phyloP scores from a whole-genome alignment of 35 echinoderm and acorn worm species.

The Stichopus chloronotus region DNA sequence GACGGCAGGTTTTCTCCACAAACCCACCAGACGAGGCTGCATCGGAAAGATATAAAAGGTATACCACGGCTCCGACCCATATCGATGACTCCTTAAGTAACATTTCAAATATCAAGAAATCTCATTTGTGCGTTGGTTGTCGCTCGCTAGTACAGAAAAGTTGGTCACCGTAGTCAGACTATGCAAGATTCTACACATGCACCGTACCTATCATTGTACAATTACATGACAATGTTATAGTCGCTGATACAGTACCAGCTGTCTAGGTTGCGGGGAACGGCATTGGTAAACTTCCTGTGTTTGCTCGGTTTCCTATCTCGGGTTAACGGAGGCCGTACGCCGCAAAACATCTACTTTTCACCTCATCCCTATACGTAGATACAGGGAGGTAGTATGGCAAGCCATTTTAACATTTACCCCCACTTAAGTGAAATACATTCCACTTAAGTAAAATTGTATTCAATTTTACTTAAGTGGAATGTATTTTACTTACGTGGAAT shows the following conservation, averaged over 20 bases:
- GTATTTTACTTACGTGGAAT: too few relatives aligned
- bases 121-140: not conserved
- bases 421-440: too few relatives aligned
- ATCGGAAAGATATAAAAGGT: not conserved
- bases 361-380: too few relatives aligned
- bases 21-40: not conserved
- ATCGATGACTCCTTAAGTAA: not conserved
- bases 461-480: too few relatives aligned
- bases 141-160: not conserved
- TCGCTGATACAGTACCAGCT: not conserved
- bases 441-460: too few relatives aligned
- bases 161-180: not conserved
- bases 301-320: too few relatives aligned
- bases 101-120: not conserved
- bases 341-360: too few relatives aligned
- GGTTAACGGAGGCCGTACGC: too few relatives aligned
- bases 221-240: not conserved
- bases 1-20: conserved; percentile 4
- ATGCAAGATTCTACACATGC: not conserved
- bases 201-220: not conserved
- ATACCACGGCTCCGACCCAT: conserved; percentile 2
- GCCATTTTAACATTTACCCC: too few relatives aligned
- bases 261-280: too few relatives aligned
- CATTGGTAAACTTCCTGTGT: too few relatives aligned
- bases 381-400: too few relatives aligned